Percentiles rank a stretch among this genome's conserved stretches.
These are phyloP conservation scores for Epinephelus cyanopodus DNA, from an alignment of 2,113 vertebrate species.

Conservation along the genomic window DNA sequence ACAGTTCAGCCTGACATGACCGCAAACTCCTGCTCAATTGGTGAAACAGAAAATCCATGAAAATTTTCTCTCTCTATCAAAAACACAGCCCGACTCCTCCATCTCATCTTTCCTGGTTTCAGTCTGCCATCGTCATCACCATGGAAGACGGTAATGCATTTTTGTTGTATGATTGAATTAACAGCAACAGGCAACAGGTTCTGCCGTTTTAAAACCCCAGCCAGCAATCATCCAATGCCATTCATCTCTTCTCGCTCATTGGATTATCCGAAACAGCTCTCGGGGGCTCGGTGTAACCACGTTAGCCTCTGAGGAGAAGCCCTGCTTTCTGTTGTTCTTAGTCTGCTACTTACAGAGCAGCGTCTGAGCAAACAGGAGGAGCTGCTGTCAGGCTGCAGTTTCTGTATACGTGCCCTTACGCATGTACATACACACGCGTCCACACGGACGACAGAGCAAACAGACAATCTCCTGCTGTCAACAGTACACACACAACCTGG, in stretches of 20 bases:
- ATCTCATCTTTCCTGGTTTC: conserved; percentile 27
- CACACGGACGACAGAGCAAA: conserved; percentile 29
- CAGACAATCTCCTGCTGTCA: conserved; percentile 48
- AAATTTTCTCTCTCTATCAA: conserved; percentile 16
- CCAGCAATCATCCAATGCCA: conserved; percentile 43
- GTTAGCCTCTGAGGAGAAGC: conserved; percentile 69
- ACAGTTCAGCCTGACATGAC: neutral
- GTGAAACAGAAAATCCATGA: conserved; percentile 16
- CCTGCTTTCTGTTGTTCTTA: conserved; percentile 23
- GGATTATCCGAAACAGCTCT: conserved; percentile 70
- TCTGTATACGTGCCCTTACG: conserved; percentile 56
- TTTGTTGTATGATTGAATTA: conserved; percentile 53
- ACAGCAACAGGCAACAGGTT: conserved; percentile 44
- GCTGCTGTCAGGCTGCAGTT: conserved; percentile 35
- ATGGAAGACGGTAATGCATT: conserved; percentile 34
- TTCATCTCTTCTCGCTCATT: conserved; percentile 65
- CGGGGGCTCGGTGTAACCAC: conserved; percentile 59
- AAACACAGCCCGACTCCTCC: conserved; percentile 5
- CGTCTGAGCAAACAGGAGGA: conserved; percentile 47
- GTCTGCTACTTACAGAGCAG: conserved; percentile 26
- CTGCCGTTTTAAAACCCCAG: conserved; percentile 42
- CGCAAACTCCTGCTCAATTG: neutral
- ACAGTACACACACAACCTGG: conserved; percentile 3
- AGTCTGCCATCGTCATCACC: conserved; percentile 3
- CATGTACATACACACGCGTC: conserved; percentile 33